A percentile compares a stretch with the other conserved stretches of the same genome.
phyloP scores from a whole-genome alignment of 2,888 invertebrate genomes.

The Stegana nigrithorax region DNA sequence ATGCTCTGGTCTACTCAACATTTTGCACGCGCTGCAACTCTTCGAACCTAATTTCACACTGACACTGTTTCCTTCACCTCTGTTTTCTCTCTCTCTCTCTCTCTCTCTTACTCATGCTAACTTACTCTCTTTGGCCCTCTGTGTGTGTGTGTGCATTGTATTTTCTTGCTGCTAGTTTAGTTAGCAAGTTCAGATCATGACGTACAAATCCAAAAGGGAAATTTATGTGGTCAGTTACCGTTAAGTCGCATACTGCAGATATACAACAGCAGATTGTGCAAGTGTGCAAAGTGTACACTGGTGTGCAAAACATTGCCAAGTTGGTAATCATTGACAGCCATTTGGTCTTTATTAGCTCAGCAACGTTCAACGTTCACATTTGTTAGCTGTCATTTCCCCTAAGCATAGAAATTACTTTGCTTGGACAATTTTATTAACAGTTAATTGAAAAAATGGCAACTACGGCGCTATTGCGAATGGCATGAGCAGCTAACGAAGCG shows the following conservation, averaged over 20 bases:
- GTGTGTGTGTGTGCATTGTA: background rate
- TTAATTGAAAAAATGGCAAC: slow-evolving; percentile 57
- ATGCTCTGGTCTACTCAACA: too few relatives aligned
- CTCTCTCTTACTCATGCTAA: too few relatives aligned
- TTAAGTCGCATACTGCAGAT: background rate
- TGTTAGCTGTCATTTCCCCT: background rate
- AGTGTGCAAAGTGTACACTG: too few relatives aligned
- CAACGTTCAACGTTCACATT: background rate
- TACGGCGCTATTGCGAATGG: slow-evolving; percentile 23
- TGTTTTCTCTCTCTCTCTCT: background rate
- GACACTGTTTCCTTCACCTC: background rate
- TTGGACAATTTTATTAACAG: slow-evolving; percentile 53
- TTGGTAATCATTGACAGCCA: too few relatives aligned
- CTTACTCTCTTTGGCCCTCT: background rate
- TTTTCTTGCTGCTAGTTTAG: too few relatives aligned
- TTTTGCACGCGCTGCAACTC: background rate
- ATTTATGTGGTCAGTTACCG: slow-evolving; percentile 15
- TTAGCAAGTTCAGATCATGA: slow-evolving; percentile 1
- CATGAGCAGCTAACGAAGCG: background rate
- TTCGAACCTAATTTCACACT: background rate
- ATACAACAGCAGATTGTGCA: background rate
- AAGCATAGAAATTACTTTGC: slow-evolving; percentile 46
- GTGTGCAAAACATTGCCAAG: too few relatives aligned
- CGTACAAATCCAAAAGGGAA: slow-evolving; percentile 18
- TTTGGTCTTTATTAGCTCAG: too few relatives aligned